A percentile compares a stretch with the other conserved stretches of the same genome.
phyloP scores from a whole-genome alignment of 2,797 vertebrate genomes.

The Sebastes itinus region DNA sequence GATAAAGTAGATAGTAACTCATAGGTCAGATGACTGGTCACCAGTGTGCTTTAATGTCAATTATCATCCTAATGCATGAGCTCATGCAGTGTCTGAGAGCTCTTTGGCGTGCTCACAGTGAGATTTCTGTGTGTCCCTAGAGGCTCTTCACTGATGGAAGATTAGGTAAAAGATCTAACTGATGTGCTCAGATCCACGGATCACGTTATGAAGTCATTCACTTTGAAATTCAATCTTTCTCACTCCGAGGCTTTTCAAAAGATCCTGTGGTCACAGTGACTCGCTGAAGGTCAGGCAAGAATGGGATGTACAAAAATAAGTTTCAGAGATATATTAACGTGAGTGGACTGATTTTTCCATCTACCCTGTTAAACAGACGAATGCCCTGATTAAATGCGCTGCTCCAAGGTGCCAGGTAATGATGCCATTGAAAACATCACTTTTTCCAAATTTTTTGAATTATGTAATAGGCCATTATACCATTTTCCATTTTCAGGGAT shows the following conservation, averaged over 20 bases:
- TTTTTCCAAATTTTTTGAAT: slow-evolving; percentile 32
- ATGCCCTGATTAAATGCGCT: slow-evolving; percentile 24
- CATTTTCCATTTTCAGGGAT: slow-evolving; percentile 22
- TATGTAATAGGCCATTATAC: slow-evolving; percentile 13
- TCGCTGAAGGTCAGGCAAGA: neutral
- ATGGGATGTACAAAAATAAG: neutral
- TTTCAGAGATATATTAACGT: neutral
- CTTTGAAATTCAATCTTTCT: slow-evolving; percentile 50
- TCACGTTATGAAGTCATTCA: slow-evolving; percentile 21
- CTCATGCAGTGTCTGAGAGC: neutral
- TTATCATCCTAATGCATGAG: slow-evolving; percentile 4
- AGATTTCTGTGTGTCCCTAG: slow-evolving; percentile 12
- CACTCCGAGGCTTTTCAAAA: slow-evolving; percentile 11
- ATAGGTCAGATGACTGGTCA: neutral
- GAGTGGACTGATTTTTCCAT: slow-evolving; percentile 35
- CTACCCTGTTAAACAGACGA: slow-evolving; percentile 1
- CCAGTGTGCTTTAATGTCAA: neutral
- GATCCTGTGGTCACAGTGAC: neutral
- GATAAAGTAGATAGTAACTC: neutral
- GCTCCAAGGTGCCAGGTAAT: slow-evolving; percentile 26
- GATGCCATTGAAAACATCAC: slow-evolving; percentile 27
- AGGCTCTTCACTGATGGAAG: slow-evolving; percentile 2
- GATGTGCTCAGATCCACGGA: slow-evolving; percentile 17
- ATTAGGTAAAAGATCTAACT: slow-evolving; percentile 36
- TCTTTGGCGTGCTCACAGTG: neutral